A percentile compares a stretch with the other conserved stretches of the same genome.
phyloP scores from a whole-genome alignment of 2,888 invertebrate species.

The Strigamia maritima region DNA sequence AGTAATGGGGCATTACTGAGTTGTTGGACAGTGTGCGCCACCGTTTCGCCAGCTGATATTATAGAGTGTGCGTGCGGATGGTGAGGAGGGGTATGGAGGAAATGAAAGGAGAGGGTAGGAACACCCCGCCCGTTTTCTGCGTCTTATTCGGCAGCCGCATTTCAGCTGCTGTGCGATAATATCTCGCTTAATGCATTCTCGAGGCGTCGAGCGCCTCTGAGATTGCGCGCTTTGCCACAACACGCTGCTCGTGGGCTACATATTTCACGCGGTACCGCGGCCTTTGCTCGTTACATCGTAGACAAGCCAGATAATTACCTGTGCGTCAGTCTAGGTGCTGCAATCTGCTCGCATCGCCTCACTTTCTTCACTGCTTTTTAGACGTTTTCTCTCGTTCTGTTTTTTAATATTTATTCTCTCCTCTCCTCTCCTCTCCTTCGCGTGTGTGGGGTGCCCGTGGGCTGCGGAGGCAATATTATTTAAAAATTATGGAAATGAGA shows the following conservation, averaged over 20 bases:
- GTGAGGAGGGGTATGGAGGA: conserved; percentile 4
- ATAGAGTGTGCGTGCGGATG: conserved; percentile 24
- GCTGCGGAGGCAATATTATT: conserved; percentile 24
- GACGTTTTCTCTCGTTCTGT: conserved; percentile 17
- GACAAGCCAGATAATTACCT: conserved; percentile 35
- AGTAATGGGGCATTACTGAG: conserved; percentile 27
- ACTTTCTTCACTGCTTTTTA: conserved; percentile 15
- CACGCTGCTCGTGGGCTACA: conserved; percentile 35
- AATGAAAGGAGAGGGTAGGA: conserved; percentile 1
- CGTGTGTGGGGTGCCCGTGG: neutral
- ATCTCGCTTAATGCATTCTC: conserved; percentile 36
- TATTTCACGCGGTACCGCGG: conserved; percentile 33
- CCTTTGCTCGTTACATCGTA: conserved; percentile 31
- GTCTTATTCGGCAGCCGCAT: conserved; percentile 17
- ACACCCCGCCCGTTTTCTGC: conserved; percentile 24
- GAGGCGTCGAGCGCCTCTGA: conserved; percentile 26
- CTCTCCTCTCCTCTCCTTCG: neutral
- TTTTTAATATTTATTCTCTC: conserved; percentile 26
- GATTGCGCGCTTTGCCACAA: conserved; percentile 4
- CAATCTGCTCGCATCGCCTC: conserved; percentile 33
- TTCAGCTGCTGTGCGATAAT: conserved; percentile 34
- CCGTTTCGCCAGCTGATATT: conserved; percentile 19
- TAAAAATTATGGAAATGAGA: conserved; percentile 37
- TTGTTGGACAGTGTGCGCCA: conserved; percentile 23
- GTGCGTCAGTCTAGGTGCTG: conserved; percentile 18